These are phyloP conservation scores for Corythornis madagascariensis DNA, from an alignment of 2,113 vertebrate species.

Conservation along the genomic window DNA sequence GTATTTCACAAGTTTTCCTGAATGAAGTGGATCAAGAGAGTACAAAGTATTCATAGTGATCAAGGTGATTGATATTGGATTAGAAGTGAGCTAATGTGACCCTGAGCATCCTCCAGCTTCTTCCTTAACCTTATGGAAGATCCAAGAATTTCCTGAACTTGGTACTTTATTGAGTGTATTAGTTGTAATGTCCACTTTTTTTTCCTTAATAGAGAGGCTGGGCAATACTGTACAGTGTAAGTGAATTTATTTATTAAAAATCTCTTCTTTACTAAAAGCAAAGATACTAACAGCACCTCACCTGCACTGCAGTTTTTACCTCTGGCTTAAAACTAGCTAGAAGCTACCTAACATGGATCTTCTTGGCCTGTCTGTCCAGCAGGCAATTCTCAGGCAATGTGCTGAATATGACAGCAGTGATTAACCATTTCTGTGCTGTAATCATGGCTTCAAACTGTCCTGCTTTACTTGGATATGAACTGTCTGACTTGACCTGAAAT, in stretches of 20 bases:
- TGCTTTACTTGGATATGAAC: neutral
- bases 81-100: neutral
- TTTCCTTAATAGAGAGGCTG: constrained; percentile 70
- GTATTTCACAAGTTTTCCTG: neutral
- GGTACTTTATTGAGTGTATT: neutral
- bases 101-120: neutral
- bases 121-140: neutral
- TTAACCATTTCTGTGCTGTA: neutral
- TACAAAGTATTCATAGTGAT: neutral
- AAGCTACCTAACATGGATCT: neutral
- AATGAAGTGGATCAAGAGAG: neutral
- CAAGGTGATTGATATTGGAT: neutral
- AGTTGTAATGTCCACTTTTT: constrained; percentile 49
- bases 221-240: constrained; percentile 69
- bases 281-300: constrained; percentile 49
- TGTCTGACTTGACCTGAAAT: neutral
- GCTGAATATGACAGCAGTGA: neutral
- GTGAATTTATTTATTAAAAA: constrained; percentile 13
- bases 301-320: neutral
- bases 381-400: neutral
- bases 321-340: constrained; percentile 12
- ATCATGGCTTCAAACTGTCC: neutral
- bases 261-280: neutral
- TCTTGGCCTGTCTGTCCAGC: neutral
- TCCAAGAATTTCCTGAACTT: neutral